A percentile compares a stretch with the other conserved stretches of the same genome.
Conservation (phyloP, 2,888 invertebrate species). For the Seira ritae region DNA sequence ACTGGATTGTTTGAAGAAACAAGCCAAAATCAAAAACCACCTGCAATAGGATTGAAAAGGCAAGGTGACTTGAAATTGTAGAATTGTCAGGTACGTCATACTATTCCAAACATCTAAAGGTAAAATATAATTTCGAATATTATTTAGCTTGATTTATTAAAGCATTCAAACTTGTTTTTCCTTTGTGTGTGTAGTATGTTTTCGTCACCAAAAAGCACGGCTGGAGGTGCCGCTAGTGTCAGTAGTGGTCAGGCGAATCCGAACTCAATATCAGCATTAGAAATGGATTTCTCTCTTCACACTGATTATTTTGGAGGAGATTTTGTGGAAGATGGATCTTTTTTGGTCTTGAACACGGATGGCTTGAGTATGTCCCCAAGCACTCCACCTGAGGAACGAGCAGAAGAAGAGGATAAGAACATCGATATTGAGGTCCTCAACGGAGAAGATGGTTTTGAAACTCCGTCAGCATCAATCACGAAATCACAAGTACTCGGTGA, state of each 20-base stretch:
- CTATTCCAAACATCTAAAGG: too few species aligned
- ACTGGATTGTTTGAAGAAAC: too few species aligned
- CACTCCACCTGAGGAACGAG: conserved; percentile 11
- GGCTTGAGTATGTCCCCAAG: conserved; percentile 39
- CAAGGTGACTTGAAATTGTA: too few species aligned
- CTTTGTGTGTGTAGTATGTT: background rate
- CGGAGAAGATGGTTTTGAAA: conserved; percentile 19
- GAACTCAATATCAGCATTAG: background rate
- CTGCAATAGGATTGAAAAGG: too few species aligned
- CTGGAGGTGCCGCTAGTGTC: background rate
- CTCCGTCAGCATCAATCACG: background rate
- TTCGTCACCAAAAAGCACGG: background rate
- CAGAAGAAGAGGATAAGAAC: background rate
- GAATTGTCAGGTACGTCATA: too few species aligned
- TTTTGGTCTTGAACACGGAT: conserved; percentile 41
- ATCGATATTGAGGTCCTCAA: conserved; percentile 21
- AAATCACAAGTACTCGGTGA: conserved; percentile 42
- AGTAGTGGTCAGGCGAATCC: background rate
- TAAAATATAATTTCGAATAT: too few species aligned
- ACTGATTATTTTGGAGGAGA: conserved; percentile 45
- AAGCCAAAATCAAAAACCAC: too few species aligned
- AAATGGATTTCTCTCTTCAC: background rate
- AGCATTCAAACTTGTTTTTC: background rate
- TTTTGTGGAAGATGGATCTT: conserved; percentile 57
- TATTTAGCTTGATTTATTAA: too few species aligned